phyloP scores from a whole-genome alignment of 2,113 vertebrate genomes.

The Perca fluviatilis region DNA sequence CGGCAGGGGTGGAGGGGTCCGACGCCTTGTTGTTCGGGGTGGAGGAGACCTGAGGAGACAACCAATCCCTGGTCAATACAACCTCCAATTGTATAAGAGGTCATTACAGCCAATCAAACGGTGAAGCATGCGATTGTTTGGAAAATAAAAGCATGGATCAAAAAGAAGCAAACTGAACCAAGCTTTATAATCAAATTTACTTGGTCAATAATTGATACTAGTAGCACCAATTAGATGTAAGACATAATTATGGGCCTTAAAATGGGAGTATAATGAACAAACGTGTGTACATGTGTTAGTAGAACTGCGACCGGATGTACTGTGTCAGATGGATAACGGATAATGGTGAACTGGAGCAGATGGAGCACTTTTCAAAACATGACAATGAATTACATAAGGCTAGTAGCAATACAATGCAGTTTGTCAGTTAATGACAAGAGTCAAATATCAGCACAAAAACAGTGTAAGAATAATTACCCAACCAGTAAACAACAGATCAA shows the following conservation, averaged over 20 bases:
- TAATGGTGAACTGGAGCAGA: constrained; percentile 3
- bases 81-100: constrained; percentile 39
- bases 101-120: constrained; percentile 20
- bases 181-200: not conserved
- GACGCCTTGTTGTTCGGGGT: constrained; percentile 82
- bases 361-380: constrained; percentile 22
- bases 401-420: not conserved
- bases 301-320: not conserved
- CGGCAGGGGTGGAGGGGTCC: constrained; percentile 70
- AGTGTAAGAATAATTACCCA: not conserved
- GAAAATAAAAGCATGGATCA: not conserved
- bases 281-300: not conserved
- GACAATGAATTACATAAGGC: constrained; percentile 7
- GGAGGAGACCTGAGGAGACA: constrained; percentile 84
- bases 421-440: not conserved
- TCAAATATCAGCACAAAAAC: constrained; percentile 9
- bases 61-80: constrained; percentile 77
- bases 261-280: not conserved
- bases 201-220: not conserved
- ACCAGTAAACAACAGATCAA: constrained; percentile 23
- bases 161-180: constrained; percentile 1
- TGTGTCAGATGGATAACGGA: constrained; percentile 4
- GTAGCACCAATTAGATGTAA: not conserved
- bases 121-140: not conserved
- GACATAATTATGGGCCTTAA: not conserved